These are phyloP conservation scores for Agapornis roseicollis DNA, from an alignment of 2,113 vertebrate species.

Conservation along the genomic window DNA sequence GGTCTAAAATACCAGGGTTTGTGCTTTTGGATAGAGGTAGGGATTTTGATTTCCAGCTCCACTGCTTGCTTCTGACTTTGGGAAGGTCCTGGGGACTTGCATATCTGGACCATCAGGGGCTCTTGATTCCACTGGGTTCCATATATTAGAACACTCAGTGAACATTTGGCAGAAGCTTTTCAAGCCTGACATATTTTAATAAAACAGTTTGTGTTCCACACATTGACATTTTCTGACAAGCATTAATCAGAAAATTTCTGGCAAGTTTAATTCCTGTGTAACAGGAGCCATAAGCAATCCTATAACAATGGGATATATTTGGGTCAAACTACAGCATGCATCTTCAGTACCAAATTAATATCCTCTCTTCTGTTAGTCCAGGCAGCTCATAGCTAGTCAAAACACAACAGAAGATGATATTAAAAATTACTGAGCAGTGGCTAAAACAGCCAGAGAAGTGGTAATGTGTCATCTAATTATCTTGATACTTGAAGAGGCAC, in stretches of 20 bases:
- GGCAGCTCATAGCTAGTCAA: neutral
- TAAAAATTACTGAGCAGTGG: conserved; percentile 9
- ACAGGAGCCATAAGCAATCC: neutral
- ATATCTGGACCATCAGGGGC: neutral
- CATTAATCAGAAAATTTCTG: neutral
- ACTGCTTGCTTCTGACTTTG: neutral
- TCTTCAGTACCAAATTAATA: conserved; percentile 26
- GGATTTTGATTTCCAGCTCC: neutral
- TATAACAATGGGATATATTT: conserved; percentile 7
- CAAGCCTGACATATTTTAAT: neutral
- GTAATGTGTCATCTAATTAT: neutral
- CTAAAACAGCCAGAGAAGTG: neutral
- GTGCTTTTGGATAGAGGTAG: neutral
- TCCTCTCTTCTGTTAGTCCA: conserved; percentile 15
- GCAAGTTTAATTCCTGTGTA: neutral
- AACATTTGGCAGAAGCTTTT: neutral
- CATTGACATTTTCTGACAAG: neutral
- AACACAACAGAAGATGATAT: neutral
- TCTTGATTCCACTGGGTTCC: neutral
- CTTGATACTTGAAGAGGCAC: neutral
- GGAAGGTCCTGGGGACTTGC: neutral
- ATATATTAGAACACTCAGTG: neutral
- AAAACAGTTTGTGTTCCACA: neutral
- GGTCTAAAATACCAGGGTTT: neutral
- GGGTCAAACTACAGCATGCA: neutral